Evolutionary conservation across 2,888 invertebrate genomes (phyloP).

Genomic region (Epinotia bilunana): DNA sequence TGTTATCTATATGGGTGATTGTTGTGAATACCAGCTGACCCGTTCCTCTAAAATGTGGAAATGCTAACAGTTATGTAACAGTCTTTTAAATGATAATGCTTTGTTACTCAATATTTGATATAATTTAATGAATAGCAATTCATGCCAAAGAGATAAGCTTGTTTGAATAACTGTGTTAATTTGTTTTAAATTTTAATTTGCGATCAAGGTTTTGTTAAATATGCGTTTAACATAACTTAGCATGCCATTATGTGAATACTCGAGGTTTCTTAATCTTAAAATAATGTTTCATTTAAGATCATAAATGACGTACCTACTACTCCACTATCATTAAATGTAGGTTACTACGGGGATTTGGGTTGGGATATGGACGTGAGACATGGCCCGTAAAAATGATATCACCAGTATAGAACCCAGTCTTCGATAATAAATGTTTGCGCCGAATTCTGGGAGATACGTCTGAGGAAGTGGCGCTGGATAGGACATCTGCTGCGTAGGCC

Average conservation of each 20-base stretch:
- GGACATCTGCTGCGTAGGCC: no score
- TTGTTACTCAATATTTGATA: conserved; percentile 33
- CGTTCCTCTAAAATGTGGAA: conserved; percentile 46
- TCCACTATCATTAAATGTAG: no score
- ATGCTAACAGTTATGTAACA: conserved; percentile 34
- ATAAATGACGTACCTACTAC: no score
- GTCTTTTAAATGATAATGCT: conserved; percentile 35
- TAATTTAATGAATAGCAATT: conserved; percentile 19
- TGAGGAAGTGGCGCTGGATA: no score
- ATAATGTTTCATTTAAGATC: not conserved
- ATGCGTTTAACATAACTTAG: not conserved
- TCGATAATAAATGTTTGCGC: no score
- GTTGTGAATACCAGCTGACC: conserved; percentile 47
- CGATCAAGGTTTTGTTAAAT: conserved; percentile 1
- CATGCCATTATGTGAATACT: not conserved
- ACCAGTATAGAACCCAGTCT: no score
- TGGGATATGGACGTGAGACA: no score
- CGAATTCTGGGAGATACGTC: no score
- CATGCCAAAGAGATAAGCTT: not conserved
- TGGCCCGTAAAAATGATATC: no score
- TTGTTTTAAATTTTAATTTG: conserved; percentile 8
- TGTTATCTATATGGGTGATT: not conserved
- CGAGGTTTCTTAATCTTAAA: not conserved
- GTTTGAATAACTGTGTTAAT: not conserved
- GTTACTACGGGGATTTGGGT: no score